These are phyloP conservation scores for Bufotes viridis DNA, from an alignment of 2,797 vertebrate species.

Conservation along the genomic window DNA sequence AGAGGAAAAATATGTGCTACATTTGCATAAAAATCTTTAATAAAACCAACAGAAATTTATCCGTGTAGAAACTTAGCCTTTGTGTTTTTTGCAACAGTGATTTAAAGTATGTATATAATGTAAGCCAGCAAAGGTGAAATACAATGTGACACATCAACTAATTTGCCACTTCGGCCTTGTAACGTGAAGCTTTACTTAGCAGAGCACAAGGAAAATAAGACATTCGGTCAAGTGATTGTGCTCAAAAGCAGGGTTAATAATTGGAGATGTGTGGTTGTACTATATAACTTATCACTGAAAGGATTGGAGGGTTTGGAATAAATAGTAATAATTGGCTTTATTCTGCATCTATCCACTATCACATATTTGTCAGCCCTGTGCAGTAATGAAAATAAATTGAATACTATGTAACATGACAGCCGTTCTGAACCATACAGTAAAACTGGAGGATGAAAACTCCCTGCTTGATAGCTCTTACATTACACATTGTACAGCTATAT, in stretches of 20 bases:
- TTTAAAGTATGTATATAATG: too few species aligned
- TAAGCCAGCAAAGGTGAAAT: too few species aligned
- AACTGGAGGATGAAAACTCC: too few species aligned
- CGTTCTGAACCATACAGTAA: neutral
- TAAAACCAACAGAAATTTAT: neutral
- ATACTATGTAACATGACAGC: neutral
- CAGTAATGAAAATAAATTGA: neutral
- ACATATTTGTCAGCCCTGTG: neutral
- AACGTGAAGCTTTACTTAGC: too few species aligned
- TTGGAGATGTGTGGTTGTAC: neutral
- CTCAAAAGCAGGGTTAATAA: neutral
- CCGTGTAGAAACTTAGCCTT: neutral
- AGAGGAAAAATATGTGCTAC: neutral
- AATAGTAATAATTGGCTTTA: neutral
- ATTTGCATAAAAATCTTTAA: neutral
- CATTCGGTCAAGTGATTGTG: too few species aligned
- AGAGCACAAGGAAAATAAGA: too few species aligned
- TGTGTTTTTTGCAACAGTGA: too few species aligned
- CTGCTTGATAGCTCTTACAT: too few species aligned
- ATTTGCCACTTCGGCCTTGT: too few species aligned
- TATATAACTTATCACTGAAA: neutral
- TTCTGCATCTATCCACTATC: slow-evolving; percentile 4
- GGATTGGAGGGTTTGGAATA: neutral
- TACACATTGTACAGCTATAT: neutral
- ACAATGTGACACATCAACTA: too few species aligned